A percentile compares a stretch with the other conserved stretches of the same genome.
Conservation (phyloP, 2,888 invertebrate genomes). For the Anagyrus pseudococci region DNA sequence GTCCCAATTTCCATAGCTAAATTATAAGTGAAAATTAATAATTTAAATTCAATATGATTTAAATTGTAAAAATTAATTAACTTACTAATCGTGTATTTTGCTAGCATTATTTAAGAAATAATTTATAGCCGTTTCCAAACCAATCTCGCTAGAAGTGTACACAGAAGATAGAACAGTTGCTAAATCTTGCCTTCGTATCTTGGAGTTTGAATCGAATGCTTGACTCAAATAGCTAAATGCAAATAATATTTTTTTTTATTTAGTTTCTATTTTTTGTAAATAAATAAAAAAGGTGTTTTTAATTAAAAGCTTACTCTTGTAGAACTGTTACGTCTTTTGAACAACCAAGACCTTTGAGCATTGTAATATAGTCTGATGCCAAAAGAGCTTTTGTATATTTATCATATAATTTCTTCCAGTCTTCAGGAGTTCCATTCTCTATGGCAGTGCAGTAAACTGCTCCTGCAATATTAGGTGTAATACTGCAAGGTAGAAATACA, state of each 20-base stretch:
- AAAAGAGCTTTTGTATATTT: conserved; percentile 68
- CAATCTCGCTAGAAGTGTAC: conserved; percentile 49
- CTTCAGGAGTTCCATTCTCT: conserved; percentile 67
- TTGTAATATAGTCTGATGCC: conserved; percentile 64
- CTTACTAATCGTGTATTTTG: conserved; percentile 46
- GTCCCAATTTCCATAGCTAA: conserved; percentile 47
- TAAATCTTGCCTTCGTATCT: conserved; percentile 58
- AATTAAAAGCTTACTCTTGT: conserved; percentile 54
- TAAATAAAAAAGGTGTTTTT: neutral
- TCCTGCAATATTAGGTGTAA: conserved; percentile 71
- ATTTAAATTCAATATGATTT: neutral
- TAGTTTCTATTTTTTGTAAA: neutral
- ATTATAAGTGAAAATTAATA: neutral
- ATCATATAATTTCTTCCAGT: conserved; percentile 74
- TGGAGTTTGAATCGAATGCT: conserved; percentile 31
- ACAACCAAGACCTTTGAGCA: conserved; percentile 65
- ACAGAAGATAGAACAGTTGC: conserved; percentile 54
- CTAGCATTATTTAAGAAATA: conserved; percentile 43
- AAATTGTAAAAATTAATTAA: conserved; percentile 17
- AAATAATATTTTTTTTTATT: neutral
- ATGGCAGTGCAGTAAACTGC: conserved; percentile 81
- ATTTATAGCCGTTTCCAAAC: conserved; percentile 43
- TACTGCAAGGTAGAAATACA: conserved; percentile 51
- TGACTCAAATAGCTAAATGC: conserved; percentile 40
- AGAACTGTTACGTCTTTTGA: conserved; percentile 58